phyloP scores from a whole-genome alignment of 2,888 invertebrate species.

The Synanthedon myopaeformis region DNA sequence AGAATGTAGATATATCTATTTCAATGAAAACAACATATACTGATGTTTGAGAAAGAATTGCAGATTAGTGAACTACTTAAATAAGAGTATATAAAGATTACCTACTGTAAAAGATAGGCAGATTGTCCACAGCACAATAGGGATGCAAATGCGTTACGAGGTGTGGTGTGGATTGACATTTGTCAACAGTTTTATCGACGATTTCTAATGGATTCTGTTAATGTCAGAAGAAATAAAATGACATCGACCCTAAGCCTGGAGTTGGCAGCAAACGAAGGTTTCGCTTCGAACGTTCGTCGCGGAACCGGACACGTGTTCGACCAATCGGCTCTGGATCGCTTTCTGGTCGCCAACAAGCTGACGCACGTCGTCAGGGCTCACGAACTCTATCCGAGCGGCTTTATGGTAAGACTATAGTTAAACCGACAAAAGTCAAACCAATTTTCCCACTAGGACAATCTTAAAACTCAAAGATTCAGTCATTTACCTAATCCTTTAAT shows the following conservation, averaged over 20 bases:
- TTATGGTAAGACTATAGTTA: conserved; percentile 68
- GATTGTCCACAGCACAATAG: neutral
- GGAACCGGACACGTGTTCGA: conserved; percentile 82
- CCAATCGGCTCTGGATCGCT: conserved; percentile 74
- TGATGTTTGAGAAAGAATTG: too few species aligned
- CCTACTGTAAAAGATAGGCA: too few species aligned
- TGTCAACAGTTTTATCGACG: too few species aligned
- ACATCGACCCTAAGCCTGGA: conserved; percentile 62
- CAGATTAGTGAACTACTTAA: too few species aligned
- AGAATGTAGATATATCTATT: neutral
- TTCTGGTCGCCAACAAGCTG: conserved; percentile 74
- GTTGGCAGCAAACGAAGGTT: conserved; percentile 73
- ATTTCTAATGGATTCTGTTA: too few species aligned
- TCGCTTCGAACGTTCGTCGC: conserved; percentile 74
- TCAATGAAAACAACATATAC: too few species aligned
- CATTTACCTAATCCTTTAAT: too few species aligned
- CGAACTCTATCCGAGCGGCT: conserved; percentile 78
- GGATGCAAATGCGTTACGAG: neutral
- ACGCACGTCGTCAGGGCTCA: conserved; percentile 81
- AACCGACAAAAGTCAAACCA: neutral
- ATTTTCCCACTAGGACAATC: too few species aligned
- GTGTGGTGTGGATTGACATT: too few species aligned
- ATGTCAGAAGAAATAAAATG: conserved; percentile 43
- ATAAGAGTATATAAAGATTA: too few species aligned
- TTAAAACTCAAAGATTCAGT: too few species aligned